A percentile compares a stretch with the other conserved stretches of the same genome.
Conservation (phyloP, 2,113 vertebrate genomes). For the Prinia subflava region DNA sequence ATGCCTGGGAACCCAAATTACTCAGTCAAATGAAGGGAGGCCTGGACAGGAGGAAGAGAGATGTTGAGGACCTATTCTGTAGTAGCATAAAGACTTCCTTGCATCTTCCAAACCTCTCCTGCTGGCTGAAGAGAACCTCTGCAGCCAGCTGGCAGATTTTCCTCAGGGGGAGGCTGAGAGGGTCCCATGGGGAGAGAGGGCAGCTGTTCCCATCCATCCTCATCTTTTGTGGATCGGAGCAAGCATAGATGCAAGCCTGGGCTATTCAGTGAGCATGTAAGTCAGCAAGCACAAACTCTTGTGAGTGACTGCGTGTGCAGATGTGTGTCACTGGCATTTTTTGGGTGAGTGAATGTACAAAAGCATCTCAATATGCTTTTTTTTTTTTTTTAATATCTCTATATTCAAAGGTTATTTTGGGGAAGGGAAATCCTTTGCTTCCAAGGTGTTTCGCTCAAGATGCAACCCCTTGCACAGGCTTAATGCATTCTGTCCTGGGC, state of each 20-base stretch:
- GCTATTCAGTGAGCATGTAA: background rate
- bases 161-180: background rate
- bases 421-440: constrained; percentile 8
- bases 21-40: background rate
- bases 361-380: constrained; percentile 18
- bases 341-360: constrained; percentile 40
- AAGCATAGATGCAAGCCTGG: constrained; percentile 5
- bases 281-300: constrained; percentile 13
- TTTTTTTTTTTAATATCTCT: background rate
- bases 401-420: background rate
- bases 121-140: background rate
- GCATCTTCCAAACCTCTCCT: background rate
- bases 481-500: background rate
- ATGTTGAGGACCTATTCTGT: background rate
- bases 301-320: background rate
- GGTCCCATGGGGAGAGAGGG: background rate
- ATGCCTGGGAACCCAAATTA: background rate
- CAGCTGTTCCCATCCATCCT: constrained; percentile 29
- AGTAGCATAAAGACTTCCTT: background rate
- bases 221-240: background rate
- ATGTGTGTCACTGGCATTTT: constrained; percentile 34
- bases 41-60: background rate
- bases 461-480: background rate
- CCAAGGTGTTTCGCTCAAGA: background rate
- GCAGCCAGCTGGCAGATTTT: background rate